Evolutionary conservation across 30 jellyfish, hydroid and myxozoan genomes (phyloP), one percentile per base, ranked within the genome.

Genomic region (Aurelia aurita): DNA sequence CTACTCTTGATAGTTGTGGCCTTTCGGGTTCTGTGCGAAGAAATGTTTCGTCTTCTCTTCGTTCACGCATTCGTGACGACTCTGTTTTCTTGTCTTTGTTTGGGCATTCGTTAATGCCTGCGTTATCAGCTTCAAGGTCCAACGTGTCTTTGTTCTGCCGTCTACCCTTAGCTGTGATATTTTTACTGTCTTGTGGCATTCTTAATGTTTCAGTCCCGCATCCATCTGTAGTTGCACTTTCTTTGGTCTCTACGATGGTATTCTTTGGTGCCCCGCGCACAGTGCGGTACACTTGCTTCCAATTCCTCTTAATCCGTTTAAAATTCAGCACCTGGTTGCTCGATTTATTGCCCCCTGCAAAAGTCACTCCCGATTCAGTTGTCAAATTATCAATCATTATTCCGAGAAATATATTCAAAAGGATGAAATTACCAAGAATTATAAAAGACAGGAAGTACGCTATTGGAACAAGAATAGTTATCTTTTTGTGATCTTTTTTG

Each of bases 401-500:
- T 53, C 98, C 98, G 62, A 92, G 97, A 69, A 92, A 92, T 9
- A 92, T 65, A 54, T 92, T 92, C 89, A 92, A 70, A 32, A 92
- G 87, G 3, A 86, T 74, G 60, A 92, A 80, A 60, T 81, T 81
- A 14, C 95, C 98, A 69, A 92, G 53, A 21, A 92, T 79, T 12
- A 92, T 87, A 46, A 86, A 82, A 11, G 98, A 86, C 1, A 87
- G 45, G 66, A 92, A 86, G 86, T 54, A 92, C 0, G 77, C 25
- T 21, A 86, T 27, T 2, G 97, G 89, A 10, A 92, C 35, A 54
- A 92, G 35, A 13, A 26, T 69, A 14, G 26, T 45, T 18, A 69
- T 80, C 34, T 70, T 43, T 14, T 69, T 66, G n/a, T 67, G 32
- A 8, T 39, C 51, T 55, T 34, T 11, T 22, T 74, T 47, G 43